phyloP scores from a whole-genome alignment of 2,797 vertebrate genomes.

The Phyllotis vaccarum region DNA sequence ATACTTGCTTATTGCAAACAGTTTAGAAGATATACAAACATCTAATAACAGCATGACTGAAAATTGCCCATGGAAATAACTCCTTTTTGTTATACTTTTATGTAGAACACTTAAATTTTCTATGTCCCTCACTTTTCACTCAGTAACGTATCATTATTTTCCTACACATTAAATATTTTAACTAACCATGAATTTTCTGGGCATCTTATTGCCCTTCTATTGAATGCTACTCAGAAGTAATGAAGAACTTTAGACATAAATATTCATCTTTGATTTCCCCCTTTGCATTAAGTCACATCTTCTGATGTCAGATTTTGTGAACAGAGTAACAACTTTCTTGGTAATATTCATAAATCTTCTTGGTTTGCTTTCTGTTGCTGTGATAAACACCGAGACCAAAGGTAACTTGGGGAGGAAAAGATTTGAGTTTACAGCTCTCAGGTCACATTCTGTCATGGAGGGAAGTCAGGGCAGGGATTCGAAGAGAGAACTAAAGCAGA shows the following conservation, averaged over 20 bases:
- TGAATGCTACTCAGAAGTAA: neutral
- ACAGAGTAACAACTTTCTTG: constrained; percentile 12
- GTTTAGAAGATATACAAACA: constrained; percentile 4
- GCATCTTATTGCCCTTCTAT: constrained; percentile 41
- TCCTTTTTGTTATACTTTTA: neutral
- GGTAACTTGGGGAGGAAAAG: too few species aligned
- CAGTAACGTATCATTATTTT: neutral
- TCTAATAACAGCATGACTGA: neutral
- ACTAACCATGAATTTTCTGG: neutral
- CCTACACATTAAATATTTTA: constrained; percentile 9
- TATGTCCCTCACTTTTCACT: constrained; percentile 4
- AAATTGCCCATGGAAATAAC: neutral
- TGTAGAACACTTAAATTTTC: neutral
- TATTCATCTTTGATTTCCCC: constrained; percentile 29
- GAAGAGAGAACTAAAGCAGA: neutral
- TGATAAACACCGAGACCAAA: neutral
- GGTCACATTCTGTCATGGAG: neutral
- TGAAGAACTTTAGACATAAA: constrained; percentile 43
- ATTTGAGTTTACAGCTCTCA: neutral
- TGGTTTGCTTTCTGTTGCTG: neutral
- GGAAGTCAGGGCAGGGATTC: neutral
- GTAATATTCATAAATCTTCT: constrained; percentile 51
- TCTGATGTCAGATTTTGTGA: constrained; percentile 35
- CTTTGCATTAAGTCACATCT: constrained; percentile 36
- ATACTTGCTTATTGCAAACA: neutral